phyloP scores from a whole-genome alignment of 2,113 vertebrate genomes.

The Semnornis frantzii region DNA sequence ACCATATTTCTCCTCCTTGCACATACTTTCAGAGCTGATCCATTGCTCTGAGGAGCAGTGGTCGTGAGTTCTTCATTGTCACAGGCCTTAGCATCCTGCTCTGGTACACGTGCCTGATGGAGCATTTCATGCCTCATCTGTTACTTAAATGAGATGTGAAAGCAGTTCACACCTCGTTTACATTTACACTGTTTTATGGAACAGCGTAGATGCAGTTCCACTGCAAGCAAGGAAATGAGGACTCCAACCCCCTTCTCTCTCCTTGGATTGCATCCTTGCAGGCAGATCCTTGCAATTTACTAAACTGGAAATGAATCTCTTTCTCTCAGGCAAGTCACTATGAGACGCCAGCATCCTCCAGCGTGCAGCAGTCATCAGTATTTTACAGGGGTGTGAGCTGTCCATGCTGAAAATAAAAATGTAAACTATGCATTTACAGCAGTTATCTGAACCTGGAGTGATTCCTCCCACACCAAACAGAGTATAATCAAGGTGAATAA shows the following conservation, averaged over 20 bases:
- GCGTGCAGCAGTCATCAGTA: rapidly evolving
- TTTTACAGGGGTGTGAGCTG: neutral
- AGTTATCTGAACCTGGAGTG: neutral
- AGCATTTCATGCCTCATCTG: slow-evolving; percentile 81
- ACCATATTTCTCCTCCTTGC: neutral
- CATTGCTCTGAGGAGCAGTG: neutral
- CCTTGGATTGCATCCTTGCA: neutral
- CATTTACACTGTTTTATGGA: slow-evolving; percentile 73
- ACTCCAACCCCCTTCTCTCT: slow-evolving; percentile 62
- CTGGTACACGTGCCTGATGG: slow-evolving; percentile 64
- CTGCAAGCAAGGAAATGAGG: slow-evolving; percentile 70
- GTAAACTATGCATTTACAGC: slow-evolving; percentile 9
- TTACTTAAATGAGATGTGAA: slow-evolving; percentile 82
- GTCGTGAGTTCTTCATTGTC: slow-evolving; percentile 49
- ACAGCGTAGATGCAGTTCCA: slow-evolving; percentile 52
- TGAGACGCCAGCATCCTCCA: neutral
- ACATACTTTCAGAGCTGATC: slow-evolving; percentile 48
- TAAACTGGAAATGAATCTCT: slow-evolving; percentile 26
- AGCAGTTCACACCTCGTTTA: slow-evolving; percentile 79
- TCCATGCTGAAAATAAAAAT: neutral
- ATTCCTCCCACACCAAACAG: neutral
- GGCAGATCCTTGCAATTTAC: slow-evolving; percentile 27
- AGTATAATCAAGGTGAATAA: slow-evolving; percentile 11
- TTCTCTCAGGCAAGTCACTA: neutral
- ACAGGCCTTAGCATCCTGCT: slow-evolving; percentile 49